A percentile compares a stretch with the other conserved stretches of the same genome.
Conservation (phyloP, 1,140 invertebrate species). For the Pteromalus puparum region DNA sequence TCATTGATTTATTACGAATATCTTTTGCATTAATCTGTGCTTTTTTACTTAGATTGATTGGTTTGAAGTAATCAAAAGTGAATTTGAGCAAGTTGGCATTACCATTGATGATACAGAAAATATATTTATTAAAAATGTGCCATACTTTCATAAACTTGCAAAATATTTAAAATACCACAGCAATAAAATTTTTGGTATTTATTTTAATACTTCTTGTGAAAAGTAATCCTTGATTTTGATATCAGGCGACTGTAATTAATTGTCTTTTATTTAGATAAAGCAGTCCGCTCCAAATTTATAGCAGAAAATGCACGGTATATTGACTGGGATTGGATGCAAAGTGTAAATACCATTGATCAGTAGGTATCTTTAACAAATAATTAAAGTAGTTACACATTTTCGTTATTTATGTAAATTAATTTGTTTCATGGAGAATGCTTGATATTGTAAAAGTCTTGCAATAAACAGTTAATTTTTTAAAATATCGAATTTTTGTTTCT, state of each 20-base stretch:
- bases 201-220: not conserved
- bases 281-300: not conserved
- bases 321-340: not conserved
- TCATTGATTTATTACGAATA: not conserved
- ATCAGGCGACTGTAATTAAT: not conserved
- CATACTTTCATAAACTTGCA: constrained; percentile 12
- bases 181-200: not conserved
- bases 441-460: not conserved
- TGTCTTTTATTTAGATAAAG: not conserved
- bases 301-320: not conserved
- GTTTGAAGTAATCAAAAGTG: not conserved
- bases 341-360: not conserved
- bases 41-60: constrained; percentile 25
- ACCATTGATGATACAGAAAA: not conserved
- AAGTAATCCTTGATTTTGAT: not conserved
- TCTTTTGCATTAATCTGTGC: not conserved
- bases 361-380: not conserved
- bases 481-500: too few relatives aligned
- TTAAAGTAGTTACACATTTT: too few relatives aligned
- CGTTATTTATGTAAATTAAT: not conserved
- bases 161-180: not conserved
- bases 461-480: too few relatives aligned
- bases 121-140: constrained; percentile 7
- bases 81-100: not conserved
- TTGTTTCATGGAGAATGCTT: not conserved